phyloP scores from a whole-genome alignment of 1,140 invertebrate genomes.

The Amphibalanus amphitrite region DNA sequence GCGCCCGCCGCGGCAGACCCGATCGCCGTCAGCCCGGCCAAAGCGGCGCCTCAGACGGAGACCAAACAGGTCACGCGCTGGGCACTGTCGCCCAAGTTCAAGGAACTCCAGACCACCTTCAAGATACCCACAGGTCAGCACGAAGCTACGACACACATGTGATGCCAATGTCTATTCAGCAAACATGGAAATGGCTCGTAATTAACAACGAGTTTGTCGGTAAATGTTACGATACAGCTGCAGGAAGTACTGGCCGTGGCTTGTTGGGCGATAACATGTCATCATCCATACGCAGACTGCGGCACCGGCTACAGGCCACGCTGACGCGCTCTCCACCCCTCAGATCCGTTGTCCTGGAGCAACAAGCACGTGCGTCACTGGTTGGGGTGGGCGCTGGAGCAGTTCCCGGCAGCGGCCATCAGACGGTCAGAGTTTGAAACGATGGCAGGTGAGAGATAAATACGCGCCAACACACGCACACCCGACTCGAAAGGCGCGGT shows the following conservation, averaged over 20 bases:
- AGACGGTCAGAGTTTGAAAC: conserved; percentile 35
- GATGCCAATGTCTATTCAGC: too few relatives aligned
- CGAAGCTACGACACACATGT: too few relatives aligned
- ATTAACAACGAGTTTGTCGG: too few relatives aligned
- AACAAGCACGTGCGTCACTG: conserved; percentile 66
- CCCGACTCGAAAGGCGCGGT: too few relatives aligned
- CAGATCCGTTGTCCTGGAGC: conserved; percentile 40
- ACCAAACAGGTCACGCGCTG: neutral
- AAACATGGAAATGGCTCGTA: too few relatives aligned
- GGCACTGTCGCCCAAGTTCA: conserved; percentile 2
- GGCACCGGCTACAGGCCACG: neutral
- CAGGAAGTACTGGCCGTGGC: too few relatives aligned
- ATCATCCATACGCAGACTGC: too few relatives aligned
- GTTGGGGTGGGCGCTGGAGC: conserved; percentile 78
- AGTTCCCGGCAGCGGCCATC: conserved; percentile 53
- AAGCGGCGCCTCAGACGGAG: neutral
- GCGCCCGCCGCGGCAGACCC: too few relatives aligned
- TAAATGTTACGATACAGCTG: too few relatives aligned
- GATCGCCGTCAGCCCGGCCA: neutral
- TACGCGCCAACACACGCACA: too few relatives aligned
- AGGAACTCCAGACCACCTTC: neutral
- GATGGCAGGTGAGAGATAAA: neutral
- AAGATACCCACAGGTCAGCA: neutral
- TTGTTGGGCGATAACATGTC: too few relatives aligned
- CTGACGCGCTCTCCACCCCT: neutral